Evolutionary conservation across 2,113 vertebrate genomes (phyloP).

Genomic region (Prunella fulvescens): DNA sequence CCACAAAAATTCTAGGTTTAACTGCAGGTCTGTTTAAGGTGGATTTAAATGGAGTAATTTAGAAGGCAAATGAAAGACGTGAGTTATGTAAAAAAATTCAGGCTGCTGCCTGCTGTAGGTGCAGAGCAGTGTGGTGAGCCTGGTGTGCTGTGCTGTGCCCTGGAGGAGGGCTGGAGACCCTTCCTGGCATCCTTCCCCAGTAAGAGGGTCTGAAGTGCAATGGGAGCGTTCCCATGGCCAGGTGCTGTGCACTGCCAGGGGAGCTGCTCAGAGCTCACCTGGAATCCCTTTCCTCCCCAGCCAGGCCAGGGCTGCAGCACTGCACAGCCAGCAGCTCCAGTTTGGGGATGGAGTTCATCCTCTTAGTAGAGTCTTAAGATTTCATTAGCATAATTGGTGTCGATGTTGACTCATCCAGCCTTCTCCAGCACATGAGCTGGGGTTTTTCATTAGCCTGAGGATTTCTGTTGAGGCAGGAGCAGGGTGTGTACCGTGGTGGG

Average conservation of each 20-base stretch:
- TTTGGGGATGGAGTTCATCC: background rate
- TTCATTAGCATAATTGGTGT: background rate
- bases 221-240: fast-evolving
- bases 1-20: background rate
- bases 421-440: background rate
- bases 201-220: background rate
- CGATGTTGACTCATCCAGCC: background rate
- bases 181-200: background rate
- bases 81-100: background rate
- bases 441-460: background rate
- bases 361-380: background rate
- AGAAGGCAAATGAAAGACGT: constrained; percentile 7
- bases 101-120: background rate
- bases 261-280: background rate
- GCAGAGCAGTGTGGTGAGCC: background rate
- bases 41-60: background rate
- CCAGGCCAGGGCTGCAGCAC: fast-evolving
- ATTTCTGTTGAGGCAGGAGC: background rate
- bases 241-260: fast-evolving
- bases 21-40: background rate
- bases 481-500: background rate
- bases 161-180: background rate
- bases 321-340: background rate
- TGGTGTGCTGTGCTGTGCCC: background rate
- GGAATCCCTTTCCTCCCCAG: background rate